Evolutionary conservation across 1,140 invertebrate genomes (phyloP), one percentile per base, ranked within the genome.

Genomic region (Neuroterus valhalla): DNA sequence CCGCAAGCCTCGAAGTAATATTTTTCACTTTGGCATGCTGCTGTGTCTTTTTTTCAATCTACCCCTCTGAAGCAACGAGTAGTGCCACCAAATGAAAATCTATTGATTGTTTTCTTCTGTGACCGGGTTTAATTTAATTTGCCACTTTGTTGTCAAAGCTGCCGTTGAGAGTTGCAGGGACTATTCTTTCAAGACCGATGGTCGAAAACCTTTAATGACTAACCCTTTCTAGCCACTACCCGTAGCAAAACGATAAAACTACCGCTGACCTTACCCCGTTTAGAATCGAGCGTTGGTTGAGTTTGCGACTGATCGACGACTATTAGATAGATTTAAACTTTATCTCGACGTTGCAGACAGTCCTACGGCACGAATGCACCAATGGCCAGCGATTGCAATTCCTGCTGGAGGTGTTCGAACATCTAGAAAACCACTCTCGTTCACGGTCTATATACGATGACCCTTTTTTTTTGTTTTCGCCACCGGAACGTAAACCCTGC

Each of bases 41-140:
- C 69, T 70, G 80, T 77, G 71, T 75, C 74, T 75, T 79, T 81
- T 79, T 79, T 48, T n/a, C 46, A 48, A 48, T 48, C 46, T n/a
- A 17, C 46, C 46, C 46, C 46, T 48, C 17, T 48, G 52, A 5
- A 72, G 72, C 69, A 43, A 74, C 38, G 50, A 71, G 31, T 43
- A 62, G 70, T 50, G 78, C 71, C 78, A 75, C 72, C 75, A 82
- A 83, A 83, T 83, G 82, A 82, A 83, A 83, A 83, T 82, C 81
- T 83, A 83, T 83, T 73, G 82, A 81, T 83, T 79, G 79, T 55
- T 23, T 72, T 75, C 72, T 71, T 52, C 78, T 78, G 78, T 81
- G 81, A 81, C 78, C 82, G 79, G 80, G 81, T 82, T 83, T 82
- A 82, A 83, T 83, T 83, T 83, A 82, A 83, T 83, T 83, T 83